A percentile compares a stretch with the other conserved stretches of the same genome.
Evolutionary conservation across 2,797 vertebrate genomes (phyloP).

Genomic region (Hemibagrus guttatus): DNA sequence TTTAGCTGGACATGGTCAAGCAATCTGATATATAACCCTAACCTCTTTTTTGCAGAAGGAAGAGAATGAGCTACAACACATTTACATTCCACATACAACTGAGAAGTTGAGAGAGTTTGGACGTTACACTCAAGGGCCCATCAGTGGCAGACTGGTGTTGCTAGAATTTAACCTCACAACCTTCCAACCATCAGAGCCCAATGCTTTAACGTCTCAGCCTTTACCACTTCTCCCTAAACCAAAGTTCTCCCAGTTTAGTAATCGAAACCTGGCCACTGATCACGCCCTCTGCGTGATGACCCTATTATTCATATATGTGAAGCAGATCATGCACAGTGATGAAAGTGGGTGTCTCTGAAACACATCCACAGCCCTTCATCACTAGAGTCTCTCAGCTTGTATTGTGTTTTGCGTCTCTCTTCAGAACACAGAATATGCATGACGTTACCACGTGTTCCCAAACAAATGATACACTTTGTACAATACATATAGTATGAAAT

Average conservation of each 20-base stretch:
- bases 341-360: not conserved
- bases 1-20: not conserved
- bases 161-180: not conserved
- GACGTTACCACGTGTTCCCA: not conserved
- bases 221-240: not conserved
- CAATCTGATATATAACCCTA: no score
- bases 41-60: not conserved
- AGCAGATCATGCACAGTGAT: not conserved
- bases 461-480: not conserved
- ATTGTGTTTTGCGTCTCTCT: not conserved
- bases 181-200: not conserved
- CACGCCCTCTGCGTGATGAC: not conserved
- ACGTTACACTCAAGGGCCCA: not conserved
- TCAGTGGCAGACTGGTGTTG: not conserved
- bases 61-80: no score
- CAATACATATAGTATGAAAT: not conserved
- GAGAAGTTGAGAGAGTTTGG: not conserved
- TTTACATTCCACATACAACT: not conserved
- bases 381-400: not conserved
- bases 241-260: not conserved
- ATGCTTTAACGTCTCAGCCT: not conserved
- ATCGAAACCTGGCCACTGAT: not conserved
- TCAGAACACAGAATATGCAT: not conserved
- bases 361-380: not conserved
- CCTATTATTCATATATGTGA: not conserved